These are phyloP conservation scores for Myripristis jacobus DNA, from an alignment of 2,797 vertebrate genomes.

Conservation along the genomic window DNA sequence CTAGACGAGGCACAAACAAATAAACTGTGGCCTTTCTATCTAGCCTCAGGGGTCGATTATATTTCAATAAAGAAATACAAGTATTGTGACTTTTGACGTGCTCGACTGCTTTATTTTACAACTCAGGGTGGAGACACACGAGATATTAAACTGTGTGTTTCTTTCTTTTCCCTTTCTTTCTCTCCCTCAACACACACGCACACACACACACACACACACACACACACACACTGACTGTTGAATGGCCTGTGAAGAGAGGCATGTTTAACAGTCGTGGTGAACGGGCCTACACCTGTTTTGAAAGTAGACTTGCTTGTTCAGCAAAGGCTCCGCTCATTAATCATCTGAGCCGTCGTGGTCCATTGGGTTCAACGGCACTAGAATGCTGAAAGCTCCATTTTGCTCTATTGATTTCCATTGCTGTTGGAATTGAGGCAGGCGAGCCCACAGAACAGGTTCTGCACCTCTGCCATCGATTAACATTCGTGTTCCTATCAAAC, in stretches of 20 bases:
- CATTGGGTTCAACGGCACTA: constrained; percentile 26
- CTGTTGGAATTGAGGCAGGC: background rate
- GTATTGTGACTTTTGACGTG: constrained; percentile 45
- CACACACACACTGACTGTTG: background rate
- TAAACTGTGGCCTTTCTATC: constrained; percentile 67
- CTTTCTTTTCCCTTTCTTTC: too few species aligned
- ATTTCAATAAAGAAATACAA: constrained; percentile 74
- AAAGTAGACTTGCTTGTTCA: constrained; percentile 48
- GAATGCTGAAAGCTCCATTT: constrained; percentile 52
- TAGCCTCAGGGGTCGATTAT: constrained; percentile 71
- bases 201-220: background rate
- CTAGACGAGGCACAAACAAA: constrained; percentile 69
- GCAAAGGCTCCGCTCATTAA: constrained; percentile 63
- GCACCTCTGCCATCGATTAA: constrained; percentile 36
- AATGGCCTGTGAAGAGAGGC: background rate
- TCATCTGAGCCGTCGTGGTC: constrained; percentile 33
- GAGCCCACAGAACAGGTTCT: background rate
- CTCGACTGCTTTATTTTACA: background rate
- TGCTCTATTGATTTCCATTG: constrained; percentile 51
- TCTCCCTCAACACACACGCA: background rate
- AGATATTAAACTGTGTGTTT: constrained; percentile 11
- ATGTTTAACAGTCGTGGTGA: background rate
- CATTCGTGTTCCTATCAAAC: constrained; percentile 19
- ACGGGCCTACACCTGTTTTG: constrained; percentile 21
- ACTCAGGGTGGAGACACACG: background rate